Conservation (phyloP, 2,113 vertebrate species). For the Delphinapterus leucas region DNA sequence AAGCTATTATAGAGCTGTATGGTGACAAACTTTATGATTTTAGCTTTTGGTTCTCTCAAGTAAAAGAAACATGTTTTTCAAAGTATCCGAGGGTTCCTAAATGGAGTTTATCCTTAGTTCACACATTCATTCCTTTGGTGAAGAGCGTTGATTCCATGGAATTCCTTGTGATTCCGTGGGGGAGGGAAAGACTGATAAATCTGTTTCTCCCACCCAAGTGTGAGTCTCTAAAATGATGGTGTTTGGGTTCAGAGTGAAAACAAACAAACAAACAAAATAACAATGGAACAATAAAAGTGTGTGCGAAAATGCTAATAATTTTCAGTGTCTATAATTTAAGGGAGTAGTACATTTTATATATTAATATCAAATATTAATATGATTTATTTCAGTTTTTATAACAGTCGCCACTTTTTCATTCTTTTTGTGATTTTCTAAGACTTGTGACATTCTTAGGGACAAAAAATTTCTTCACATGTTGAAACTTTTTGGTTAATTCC, state of each 20-base stretch:
- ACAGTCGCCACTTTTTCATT: neutral
- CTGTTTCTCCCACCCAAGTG: neutral
- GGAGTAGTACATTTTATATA: neutral
- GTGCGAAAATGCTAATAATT: neutral
- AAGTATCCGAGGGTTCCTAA: neutral
- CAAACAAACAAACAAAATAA: neutral
- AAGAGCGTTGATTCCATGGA: neutral
- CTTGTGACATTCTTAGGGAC: neutral
- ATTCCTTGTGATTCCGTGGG: neutral
- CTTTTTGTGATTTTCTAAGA: conserved; percentile 1
- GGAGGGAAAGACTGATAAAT: neutral
- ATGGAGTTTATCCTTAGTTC: neutral
- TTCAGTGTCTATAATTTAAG: neutral
- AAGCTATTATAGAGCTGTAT: conserved; percentile 7
- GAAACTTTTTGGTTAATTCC: neutral
- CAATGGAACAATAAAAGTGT: neutral
- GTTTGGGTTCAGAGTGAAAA: neutral
- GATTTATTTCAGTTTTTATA: conserved; percentile 32
- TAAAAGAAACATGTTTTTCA: neutral
- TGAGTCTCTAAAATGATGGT: neutral
- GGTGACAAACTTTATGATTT: neutral
- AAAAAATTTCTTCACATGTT: conserved; percentile 22
- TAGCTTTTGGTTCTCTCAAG: neutral
- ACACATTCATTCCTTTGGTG: neutral
- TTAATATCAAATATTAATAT: neutral